phyloP scores from a whole-genome alignment of 2,113 vertebrate species.

The Rattus rattus region DNA sequence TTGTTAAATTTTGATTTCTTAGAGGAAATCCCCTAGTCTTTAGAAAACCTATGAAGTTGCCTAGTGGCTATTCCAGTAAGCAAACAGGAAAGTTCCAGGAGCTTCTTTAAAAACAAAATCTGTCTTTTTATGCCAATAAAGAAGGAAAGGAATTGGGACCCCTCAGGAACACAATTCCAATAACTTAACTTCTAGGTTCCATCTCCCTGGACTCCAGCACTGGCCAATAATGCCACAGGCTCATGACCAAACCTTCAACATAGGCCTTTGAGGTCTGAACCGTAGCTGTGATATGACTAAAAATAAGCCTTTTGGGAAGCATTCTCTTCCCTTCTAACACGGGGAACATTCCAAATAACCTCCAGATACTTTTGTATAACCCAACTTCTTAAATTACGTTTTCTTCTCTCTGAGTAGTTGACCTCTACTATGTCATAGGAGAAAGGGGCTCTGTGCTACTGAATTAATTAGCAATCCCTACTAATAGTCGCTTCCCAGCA shows the following conservation, averaged over 20 bases:
- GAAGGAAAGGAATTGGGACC: background rate
- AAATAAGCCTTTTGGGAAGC: background rate
- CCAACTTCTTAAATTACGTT: background rate
- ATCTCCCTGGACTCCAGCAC: background rate
- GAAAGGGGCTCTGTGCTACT: background rate
- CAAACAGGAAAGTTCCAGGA: background rate
- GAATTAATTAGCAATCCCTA: background rate
- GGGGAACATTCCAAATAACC: background rate
- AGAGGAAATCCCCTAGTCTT: background rate
- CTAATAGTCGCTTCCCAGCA: background rate
- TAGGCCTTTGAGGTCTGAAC: background rate
- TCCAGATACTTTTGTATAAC: background rate
- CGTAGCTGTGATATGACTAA: background rate
- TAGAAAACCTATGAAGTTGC: slow-evolving; percentile 1
- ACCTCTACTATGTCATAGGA: background rate
- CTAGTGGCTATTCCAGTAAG: background rate
- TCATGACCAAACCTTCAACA: background rate
- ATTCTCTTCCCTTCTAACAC: background rate
- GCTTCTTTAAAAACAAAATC: too few relatives aligned
- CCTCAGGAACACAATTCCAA: background rate
- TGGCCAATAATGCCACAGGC: background rate
- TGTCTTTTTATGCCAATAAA: background rate
- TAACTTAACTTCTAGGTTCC: background rate
- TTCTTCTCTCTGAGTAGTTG: slow-evolving; percentile 39
- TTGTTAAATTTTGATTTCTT: slow-evolving; percentile 12